Percentiles rank a stretch among this genome's conserved stretches.
Evolutionary conservation across 2,888 invertebrate genomes (phyloP).

Genomic region (Poecilus cupreus): DNA sequence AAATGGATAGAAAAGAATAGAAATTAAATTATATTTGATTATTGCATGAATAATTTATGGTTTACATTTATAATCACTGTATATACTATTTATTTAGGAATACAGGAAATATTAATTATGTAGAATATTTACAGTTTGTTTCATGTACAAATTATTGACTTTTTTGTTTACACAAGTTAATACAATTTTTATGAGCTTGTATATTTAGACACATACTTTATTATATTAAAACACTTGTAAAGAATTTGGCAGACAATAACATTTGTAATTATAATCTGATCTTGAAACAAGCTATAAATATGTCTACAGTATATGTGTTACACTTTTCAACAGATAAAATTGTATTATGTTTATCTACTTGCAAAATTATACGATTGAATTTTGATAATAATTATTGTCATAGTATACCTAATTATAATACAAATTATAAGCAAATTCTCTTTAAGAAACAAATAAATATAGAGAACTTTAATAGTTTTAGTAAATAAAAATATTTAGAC

Average conservation of each 20-base stretch:
- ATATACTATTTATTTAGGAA: neutral
- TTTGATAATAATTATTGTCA: conserved; percentile 17
- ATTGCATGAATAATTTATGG: no score
- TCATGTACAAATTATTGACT: neutral
- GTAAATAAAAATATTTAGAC: conserved; percentile 2
- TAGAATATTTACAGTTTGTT: neutral
- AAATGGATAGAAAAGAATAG: neutral
- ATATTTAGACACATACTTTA: neutral
- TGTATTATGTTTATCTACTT: neutral
- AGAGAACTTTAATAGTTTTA: no score
- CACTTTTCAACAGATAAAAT: no score
- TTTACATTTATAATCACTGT: neutral
- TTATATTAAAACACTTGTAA: neutral
- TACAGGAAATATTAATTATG: neutral
- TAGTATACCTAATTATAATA: neutral
- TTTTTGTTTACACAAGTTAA: neutral
- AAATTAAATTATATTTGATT: neutral
- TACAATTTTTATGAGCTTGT: neutral
- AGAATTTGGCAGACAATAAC: conserved; percentile 18
- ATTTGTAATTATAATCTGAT: conserved; percentile 18
- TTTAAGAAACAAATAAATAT: neutral
- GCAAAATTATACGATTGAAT: neutral
- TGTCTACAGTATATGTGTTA: neutral
- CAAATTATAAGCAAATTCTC: conserved; percentile 24
- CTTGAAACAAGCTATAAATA: conserved; percentile 15